Evolutionary conservation across 2,888 invertebrate species (phyloP), one percentile per base, ranked within the genome.

Genomic region (Amphipoea lucens): DNA sequence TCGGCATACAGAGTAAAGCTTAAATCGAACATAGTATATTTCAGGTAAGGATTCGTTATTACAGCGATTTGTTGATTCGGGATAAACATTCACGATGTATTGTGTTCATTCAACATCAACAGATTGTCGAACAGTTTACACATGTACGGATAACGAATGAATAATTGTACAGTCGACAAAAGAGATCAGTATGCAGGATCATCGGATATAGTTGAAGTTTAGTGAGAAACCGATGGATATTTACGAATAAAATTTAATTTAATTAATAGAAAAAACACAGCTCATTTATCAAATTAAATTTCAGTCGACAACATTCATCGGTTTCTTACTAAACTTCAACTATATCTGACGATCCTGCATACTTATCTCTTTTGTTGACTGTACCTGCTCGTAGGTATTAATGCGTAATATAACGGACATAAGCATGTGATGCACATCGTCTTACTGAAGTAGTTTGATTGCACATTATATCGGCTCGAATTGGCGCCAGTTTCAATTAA

Each of bases 401-500:
- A 86, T 88, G 70, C 80, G 85, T 90, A 88, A 88, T 81, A 75
- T 87, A 70, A 79, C 76, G 67, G 74, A 72, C 74, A 62, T 85
- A 82, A 85, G 77, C 83, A 85, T 86, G 71, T 82, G 84, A 86
- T 83, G 79, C 79, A 90, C 90, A 91, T 89, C 89, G 89, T 91
- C 89, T 92, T 83, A 87, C 84, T 92, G 92, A 92, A 92, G 91
- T 90, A 90, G 90, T 92, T 93, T 91, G 91, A 93, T 93, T 94
- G 92, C 92, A 91, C 90, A 93, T 93, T 90, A 92, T 93, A 92
- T 89, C 90, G 90, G 91, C 90, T 80, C 76, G 84, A 91, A 90
- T 90, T 85, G 92, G 95, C 94, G 95, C 95, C 95, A 91, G 92
- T 90, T 94, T 93, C 94, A 95, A 95, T 96, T 95, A 95, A 93